phyloP scores from a whole-genome alignment of 2,797 vertebrate species.

The Monodelphis domestica region DNA sequence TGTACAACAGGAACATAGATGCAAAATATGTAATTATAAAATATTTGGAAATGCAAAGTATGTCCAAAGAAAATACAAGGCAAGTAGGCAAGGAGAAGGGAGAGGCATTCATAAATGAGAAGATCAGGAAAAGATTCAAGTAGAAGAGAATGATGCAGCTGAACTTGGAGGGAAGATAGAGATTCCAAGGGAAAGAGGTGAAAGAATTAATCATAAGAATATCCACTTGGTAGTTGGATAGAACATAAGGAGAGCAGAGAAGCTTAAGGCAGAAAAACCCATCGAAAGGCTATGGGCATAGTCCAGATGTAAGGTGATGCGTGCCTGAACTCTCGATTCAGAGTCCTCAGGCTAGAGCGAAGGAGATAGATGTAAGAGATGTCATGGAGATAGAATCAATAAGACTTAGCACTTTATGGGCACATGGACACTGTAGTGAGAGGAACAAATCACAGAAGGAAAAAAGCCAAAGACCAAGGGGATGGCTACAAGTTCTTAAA shows the following conservation, averaged over 20 bases:
- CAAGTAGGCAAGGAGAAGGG: neutral
- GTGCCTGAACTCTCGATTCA: neutral
- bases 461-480: neutral
- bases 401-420: fast-evolving
- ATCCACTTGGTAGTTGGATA: neutral
- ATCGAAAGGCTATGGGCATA: neutral
- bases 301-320: neutral
- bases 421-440: neutral
- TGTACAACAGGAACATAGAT: neutral
- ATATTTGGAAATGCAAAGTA: neutral
- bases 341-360: constrained; percentile 12
- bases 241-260: neutral
- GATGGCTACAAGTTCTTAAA: neutral
- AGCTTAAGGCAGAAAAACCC: neutral
- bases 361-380: neutral
- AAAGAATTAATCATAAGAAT: neutral
- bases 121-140: neutral
- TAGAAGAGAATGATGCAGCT: neutral
- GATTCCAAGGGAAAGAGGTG: neutral
- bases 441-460: neutral
- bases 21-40: neutral
- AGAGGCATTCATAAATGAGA: neutral
- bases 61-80: neutral
- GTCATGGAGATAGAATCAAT: neutral
- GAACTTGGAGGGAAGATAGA: neutral